phyloP scores from a whole-genome alignment of 2,888 invertebrate genomes.

The Drosophila phalerata region DNA sequence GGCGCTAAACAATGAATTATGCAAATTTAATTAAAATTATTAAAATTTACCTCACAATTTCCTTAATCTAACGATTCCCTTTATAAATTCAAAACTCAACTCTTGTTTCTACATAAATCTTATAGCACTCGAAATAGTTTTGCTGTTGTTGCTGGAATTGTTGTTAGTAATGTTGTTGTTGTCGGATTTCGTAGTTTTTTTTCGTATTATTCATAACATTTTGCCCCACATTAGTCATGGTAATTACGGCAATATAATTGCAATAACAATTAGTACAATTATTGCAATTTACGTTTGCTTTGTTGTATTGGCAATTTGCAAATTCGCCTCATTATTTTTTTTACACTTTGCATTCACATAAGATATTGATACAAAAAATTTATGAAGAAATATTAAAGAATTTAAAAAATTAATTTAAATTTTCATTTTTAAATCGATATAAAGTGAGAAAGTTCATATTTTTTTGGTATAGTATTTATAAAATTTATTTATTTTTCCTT shows the following conservation, averaged over 20 bases:
- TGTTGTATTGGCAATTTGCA: conserved; percentile 75
- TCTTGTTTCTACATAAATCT: conserved; percentile 24
- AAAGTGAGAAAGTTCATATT: too few species aligned
- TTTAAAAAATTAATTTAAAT: too few species aligned
- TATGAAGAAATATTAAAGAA: too few species aligned
- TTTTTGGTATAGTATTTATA: too few species aligned
- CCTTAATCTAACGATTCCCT: conserved; percentile 23
- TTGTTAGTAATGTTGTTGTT: background rate
- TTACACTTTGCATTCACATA: conserved; percentile 34
- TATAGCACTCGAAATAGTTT: background rate
- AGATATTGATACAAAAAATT: background rate
- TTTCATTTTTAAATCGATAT: too few species aligned
- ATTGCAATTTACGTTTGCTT: conserved; percentile 71
- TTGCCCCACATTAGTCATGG: conserved; percentile 76
- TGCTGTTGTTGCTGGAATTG: conserved; percentile 9
- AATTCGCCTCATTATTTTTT: conserved; percentile 60
- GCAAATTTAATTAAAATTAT: conserved; percentile 14
- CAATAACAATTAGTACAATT: conserved; percentile 79
- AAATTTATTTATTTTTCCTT: too few species aligned
- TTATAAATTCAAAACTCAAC: conserved; percentile 35
- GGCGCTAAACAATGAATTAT: conserved; percentile 19
- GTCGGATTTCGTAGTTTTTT: conserved; percentile 10
- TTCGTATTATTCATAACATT: conserved; percentile 67
- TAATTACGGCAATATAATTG: conserved; percentile 76
- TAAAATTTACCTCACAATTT: conserved; percentile 17